Evolutionary conservation across 1,140 invertebrate species (phyloP).

Genomic region (Eriocheir sinensis): DNA sequence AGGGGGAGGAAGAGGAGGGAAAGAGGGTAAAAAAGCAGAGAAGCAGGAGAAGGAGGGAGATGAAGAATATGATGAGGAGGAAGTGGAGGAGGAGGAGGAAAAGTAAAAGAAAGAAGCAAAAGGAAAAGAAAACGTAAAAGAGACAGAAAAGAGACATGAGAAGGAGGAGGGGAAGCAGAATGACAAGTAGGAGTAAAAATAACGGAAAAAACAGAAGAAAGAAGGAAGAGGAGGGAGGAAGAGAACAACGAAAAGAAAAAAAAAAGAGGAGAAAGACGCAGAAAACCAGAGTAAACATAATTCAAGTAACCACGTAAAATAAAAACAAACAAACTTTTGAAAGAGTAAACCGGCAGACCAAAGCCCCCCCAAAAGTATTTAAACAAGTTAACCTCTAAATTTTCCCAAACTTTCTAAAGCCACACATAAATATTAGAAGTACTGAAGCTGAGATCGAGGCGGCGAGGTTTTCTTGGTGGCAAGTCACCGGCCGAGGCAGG

Average conservation of each 20-base stretch:
- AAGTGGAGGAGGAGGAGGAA: background rate
- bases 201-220: too few relatives aligned
- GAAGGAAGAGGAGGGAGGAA: background rate
- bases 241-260: background rate
- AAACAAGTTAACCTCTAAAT: too few relatives aligned
- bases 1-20: background rate
- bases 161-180: background rate
- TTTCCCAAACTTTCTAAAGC: too few relatives aligned
- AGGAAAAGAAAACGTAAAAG: background rate
- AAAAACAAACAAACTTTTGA: too few relatives aligned
- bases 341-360: too few relatives aligned
- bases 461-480: too few relatives aligned
- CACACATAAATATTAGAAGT: too few relatives aligned
- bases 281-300: background rate
- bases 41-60: background rate
- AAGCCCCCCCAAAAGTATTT: too few relatives aligned
- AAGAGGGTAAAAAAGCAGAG: background rate
- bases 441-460: too few relatives aligned
- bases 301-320: too few relatives aligned
- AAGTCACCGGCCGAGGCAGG: background rate
- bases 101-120: background rate
- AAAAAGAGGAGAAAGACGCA: background rate
- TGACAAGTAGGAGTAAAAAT: too few relatives aligned
- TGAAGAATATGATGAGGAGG: background rate
- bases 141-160: background rate